Evolutionary conservation across 1,140 invertebrate species (phyloP).

Genomic region (Diachasma alloeum): DNA sequence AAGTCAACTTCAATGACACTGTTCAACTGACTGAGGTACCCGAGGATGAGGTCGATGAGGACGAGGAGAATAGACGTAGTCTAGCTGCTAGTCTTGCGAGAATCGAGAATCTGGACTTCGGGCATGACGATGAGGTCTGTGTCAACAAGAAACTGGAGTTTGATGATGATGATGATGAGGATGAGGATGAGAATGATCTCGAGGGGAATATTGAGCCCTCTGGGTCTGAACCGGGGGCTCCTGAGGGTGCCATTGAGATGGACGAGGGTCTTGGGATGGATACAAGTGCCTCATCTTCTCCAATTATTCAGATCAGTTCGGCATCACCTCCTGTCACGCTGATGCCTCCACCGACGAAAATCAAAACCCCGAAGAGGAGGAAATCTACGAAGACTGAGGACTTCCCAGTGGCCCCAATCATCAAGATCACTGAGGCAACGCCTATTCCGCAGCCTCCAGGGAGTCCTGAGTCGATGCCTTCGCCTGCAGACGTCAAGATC

Average conservation of each 20-base stretch:
- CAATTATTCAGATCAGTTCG: too few species aligned
- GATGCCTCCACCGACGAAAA: neutral
- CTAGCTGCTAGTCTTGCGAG: slow-evolving; percentile 32
- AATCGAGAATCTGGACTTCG: slow-evolving; percentile 38
- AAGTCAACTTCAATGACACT: slow-evolving; percentile 43
- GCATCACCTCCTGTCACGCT: too few species aligned
- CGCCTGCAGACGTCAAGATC: too few species aligned
- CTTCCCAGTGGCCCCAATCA: neutral
- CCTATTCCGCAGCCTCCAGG: neutral
- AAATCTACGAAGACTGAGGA: too few species aligned
- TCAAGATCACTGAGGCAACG: neutral
- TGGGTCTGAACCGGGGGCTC: too few species aligned
- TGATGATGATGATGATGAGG: slow-evolving; percentile 34
- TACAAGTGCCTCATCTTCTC: too few species aligned
- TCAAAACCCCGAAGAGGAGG: neutral
- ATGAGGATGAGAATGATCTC: neutral
- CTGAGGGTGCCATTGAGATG: too few species aligned
- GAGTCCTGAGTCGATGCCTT: neutral
- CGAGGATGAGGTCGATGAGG: slow-evolving; percentile 28
- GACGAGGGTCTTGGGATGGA: too few species aligned
- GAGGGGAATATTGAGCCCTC: neutral
- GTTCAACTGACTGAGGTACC: slow-evolving; percentile 35
- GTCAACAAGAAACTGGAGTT: slow-evolving; percentile 43
- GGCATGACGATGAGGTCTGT: slow-evolving; percentile 21
- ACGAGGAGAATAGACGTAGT: slow-evolving; percentile 20